Conservation (phyloP, 2,888 invertebrate genomes). For the Dryococelus australis region DNA sequence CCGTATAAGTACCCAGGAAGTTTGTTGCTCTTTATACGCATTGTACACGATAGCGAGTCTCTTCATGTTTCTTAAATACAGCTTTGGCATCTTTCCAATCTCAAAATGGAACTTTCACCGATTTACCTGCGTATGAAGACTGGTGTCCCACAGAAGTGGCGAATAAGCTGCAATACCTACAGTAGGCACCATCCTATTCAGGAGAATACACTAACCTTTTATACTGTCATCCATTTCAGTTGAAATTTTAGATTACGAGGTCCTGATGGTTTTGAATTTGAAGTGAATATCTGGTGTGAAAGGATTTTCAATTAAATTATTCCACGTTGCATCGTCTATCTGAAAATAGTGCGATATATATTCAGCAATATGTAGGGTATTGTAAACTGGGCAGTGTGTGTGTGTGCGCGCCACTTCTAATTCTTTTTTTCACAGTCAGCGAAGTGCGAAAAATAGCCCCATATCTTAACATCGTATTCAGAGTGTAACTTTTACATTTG, state of each 20-base stretch:
- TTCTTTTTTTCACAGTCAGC: too few species aligned
- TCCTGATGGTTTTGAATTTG: conserved; percentile 1
- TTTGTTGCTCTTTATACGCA: neutral
- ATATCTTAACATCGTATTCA: too few species aligned
- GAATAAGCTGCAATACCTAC: neutral
- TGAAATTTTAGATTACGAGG: neutral
- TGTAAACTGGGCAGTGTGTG: neutral
- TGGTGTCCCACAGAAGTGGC: neutral
- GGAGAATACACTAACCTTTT: neutral
- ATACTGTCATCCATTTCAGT: neutral
- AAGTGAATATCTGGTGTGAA: neutral
- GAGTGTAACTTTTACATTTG: too few species aligned
- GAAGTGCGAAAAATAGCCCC: too few species aligned
- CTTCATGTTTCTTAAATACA: neutral
- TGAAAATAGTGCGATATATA: neutral
- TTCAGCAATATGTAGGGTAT: neutral
- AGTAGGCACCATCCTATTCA: neutral
- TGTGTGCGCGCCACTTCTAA: too few species aligned
- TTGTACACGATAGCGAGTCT: neutral
- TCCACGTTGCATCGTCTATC: neutral
- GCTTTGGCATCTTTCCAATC: neutral
- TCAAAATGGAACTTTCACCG: neutral
- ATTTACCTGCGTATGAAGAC: neutral
- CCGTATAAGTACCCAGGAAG: neutral
- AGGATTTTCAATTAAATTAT: neutral